Conservation (phyloP, 1,140 invertebrate genomes). For the Neodiprion pinetum region DNA sequence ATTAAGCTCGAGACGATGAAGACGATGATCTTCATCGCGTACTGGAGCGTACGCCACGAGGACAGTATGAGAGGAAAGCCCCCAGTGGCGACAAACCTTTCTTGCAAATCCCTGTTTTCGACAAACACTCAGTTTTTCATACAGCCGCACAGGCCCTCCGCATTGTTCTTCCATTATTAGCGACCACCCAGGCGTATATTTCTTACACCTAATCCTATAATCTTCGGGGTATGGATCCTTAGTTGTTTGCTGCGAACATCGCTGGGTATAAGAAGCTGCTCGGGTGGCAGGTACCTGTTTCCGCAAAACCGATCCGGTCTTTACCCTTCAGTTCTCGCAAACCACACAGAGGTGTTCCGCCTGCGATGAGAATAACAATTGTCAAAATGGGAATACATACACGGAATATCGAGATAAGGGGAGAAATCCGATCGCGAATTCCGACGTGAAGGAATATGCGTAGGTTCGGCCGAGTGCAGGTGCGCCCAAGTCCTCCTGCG, state of each 20-base stretch:
- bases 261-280: neutral
- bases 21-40: neutral
- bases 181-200: neutral
- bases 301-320: neutral
- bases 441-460: neutral
- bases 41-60: neutral
- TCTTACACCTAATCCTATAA: constrained; percentile 1
- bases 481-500: neutral
- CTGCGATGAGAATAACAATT: neutral
- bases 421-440: neutral
- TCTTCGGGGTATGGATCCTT: neutral
- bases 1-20: neutral
- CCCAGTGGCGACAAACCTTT: neutral
- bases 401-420: too few relatives aligned
- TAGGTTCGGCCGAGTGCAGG: too few relatives aligned
- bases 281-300: neutral
- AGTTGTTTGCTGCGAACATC: neutral
- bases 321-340: neutral
- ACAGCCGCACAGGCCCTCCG: neutral
- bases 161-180: constrained; percentile 5
- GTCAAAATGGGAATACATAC: too few relatives aligned
- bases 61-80: neutral
- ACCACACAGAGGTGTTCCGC: neutral
- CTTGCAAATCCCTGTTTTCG: constrained; percentile 4
- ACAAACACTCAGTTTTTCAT: neutral